Evolutionary conservation across 2,797 vertebrate genomes (phyloP).

Genomic region (Macrochelys suwanniensis): DNA sequence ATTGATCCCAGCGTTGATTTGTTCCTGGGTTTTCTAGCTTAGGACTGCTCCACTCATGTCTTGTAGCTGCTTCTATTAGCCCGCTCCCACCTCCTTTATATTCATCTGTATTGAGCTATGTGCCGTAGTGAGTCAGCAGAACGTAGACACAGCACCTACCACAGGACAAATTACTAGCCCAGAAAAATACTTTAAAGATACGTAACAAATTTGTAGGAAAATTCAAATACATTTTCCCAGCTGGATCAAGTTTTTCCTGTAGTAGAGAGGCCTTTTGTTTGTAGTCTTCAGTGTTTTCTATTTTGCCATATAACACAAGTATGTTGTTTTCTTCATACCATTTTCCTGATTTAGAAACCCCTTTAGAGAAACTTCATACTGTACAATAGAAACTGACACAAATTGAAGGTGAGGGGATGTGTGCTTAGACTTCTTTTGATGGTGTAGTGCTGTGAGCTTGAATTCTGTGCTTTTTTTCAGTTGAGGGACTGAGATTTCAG

Average conservation of each 20-base stretch:
- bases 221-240: neutral
- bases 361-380: conserved; percentile 72
- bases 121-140: neutral
- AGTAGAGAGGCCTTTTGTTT: neutral
- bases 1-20: neutral
- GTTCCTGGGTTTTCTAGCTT: neutral
- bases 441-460: conserved; percentile 57
- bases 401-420: conserved; percentile 73
- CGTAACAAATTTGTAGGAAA: neutral
- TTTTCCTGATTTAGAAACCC: conserved; percentile 70
- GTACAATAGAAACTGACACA: conserved; percentile 72
- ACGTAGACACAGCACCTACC: neutral
- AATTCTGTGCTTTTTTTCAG: neutral
- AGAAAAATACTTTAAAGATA: neutral
- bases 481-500: neutral
- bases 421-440: neutral
- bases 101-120: neutral
- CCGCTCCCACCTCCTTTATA: neutral
- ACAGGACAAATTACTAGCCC: neutral
- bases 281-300: neutral
- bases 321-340: conserved; percentile 55
- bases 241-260: neutral
- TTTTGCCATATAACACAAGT: conserved; percentile 25
- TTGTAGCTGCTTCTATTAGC: neutral
- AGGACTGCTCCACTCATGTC: rapidly evolving